Evolutionary conservation across 2,797 vertebrate genomes (phyloP).

Genomic region (Lerista edwardsae): DNA sequence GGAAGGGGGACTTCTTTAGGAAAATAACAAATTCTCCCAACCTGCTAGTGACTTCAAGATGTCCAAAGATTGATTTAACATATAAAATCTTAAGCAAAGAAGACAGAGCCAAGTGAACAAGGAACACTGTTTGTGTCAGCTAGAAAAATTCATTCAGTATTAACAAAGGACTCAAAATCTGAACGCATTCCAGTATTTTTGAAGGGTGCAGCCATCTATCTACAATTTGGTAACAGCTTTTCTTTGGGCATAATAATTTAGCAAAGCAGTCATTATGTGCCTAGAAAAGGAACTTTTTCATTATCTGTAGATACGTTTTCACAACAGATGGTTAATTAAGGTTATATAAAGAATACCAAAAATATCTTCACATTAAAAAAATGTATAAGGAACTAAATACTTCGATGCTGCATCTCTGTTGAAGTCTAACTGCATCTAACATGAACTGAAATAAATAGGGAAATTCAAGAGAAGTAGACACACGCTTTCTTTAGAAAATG

Average conservation of each 20-base stretch:
- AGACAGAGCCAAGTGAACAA: neutral
- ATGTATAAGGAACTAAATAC: neutral
- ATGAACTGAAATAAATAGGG: neutral
- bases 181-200: neutral
- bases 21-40: neutral
- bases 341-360: neutral
- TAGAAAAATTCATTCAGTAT: neutral
- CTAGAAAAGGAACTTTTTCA: neutral
- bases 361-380: neutral
- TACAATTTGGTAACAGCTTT: constrained; percentile 13
- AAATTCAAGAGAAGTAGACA: neutral
- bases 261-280: neutral
- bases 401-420: neutral
- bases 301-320: neutral
- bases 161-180: neutral
- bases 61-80: neutral
- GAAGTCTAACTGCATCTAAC: constrained; percentile 7
- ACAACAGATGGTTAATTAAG: neutral
- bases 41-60: neutral
- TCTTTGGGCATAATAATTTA: neutral
- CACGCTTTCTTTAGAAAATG: neutral
- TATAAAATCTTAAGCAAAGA: neutral
- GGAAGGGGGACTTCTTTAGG: neutral
- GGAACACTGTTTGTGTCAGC: neutral
- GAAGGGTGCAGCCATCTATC: neutral